These are phyloP conservation scores for Limnephilus lunatus DNA, from an alignment of 2,888 invertebrate species.

Conservation along the genomic window DNA sequence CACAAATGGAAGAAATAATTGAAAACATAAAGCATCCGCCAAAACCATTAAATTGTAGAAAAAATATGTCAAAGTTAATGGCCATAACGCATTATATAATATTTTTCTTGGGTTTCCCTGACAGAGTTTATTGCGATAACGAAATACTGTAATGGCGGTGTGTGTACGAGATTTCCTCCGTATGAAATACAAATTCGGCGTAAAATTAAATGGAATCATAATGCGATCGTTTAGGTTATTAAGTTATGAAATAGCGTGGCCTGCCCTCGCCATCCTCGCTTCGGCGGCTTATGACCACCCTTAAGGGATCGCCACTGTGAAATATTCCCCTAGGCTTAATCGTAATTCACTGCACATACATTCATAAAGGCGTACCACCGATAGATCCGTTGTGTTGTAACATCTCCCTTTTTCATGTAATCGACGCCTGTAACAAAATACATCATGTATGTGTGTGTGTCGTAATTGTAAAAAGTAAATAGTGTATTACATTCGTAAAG, in stretches of 20 bases:
- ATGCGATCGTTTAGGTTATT: conserved; percentile 2
- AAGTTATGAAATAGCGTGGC: background rate
- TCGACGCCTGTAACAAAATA: background rate
- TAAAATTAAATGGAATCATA: background rate
- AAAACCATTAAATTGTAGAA: conserved; percentile 16
- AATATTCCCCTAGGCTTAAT: conserved; percentile 19
- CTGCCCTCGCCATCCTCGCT: background rate
- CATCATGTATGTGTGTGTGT: background rate
- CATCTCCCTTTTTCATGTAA: background rate
- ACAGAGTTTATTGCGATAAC: background rate
- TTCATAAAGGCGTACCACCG: background rate
- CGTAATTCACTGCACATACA: conserved; percentile 28
- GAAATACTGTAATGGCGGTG: background rate
- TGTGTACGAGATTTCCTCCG: background rate
- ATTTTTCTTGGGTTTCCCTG: background rate
- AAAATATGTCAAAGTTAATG: conserved; percentile 16
- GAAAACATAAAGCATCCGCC: conserved; percentile 12
- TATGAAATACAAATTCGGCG: background rate
- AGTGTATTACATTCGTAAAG: background rate
- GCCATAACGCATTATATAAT: background rate
- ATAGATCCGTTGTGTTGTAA: background rate
- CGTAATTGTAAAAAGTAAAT: background rate
- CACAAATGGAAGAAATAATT: conserved; percentile 5
- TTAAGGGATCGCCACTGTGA: background rate
- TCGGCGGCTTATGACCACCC: background rate